Percentiles rank a stretch among this genome's conserved stretches.
These are phyloP conservation scores for Catotricha subobsoleta DNA, from an alignment of 2,888 invertebrate species.

Conservation along the genomic window DNA sequence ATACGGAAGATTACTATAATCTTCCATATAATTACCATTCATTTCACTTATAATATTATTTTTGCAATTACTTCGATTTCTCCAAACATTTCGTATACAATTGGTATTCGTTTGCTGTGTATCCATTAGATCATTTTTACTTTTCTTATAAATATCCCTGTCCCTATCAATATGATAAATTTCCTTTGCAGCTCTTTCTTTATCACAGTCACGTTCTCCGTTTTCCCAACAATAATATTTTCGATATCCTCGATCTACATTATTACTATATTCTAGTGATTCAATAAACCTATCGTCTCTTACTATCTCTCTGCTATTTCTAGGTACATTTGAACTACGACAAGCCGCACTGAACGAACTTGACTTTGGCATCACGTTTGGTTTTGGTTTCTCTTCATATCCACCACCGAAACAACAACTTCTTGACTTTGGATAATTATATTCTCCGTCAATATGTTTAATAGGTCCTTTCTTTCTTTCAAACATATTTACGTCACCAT, in stretches of 20 bases:
- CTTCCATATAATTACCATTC: constrained; percentile 1
- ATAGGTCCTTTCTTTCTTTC: background rate
- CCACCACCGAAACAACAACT: constrained; percentile 26
- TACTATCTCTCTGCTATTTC: background rate
- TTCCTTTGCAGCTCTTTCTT: constrained; percentile 21
- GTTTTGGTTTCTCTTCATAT: constrained; percentile 15
- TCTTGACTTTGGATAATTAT: constrained; percentile 28
- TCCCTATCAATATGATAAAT: constrained; percentile 1
- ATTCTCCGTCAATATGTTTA: constrained; percentile 21
- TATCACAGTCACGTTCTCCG: constrained; percentile 22
- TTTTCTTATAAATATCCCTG: constrained; percentile 5
- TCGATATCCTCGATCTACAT: background rate
- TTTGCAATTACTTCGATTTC: background rate
- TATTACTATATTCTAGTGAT: background rate
- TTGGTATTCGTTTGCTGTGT: constrained; percentile 4
- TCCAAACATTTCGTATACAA: constrained; percentile 4
- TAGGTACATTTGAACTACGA: background rate
- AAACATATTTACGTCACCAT: constrained; percentile 11
- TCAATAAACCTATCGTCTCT: background rate
- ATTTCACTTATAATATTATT: constrained; percentile 1
- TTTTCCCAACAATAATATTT: constrained; percentile 14
- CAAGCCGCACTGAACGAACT: constrained; percentile 24
- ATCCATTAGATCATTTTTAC: background rate
- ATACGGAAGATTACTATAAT: background rate
- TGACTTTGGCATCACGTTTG: constrained; percentile 24